Evolutionary conservation across 2,797 vertebrate genomes (phyloP).

Genomic region (Hemitrygon akajei): DNA sequence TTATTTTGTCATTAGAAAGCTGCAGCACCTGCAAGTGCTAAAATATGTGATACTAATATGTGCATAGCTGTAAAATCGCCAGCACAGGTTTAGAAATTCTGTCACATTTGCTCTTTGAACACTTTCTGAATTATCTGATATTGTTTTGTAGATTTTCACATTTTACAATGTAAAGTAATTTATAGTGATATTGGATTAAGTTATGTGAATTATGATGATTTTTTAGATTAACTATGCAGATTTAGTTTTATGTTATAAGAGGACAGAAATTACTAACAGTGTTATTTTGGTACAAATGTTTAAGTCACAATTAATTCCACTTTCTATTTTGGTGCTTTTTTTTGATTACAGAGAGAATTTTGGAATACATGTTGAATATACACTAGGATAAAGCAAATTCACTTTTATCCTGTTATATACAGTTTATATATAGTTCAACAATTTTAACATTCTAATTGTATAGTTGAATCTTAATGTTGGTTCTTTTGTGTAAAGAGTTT

Average conservation of each 20-base stretch:
- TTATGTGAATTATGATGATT: not conserved
- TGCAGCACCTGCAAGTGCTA: not conserved
- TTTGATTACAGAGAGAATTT: not conserved
- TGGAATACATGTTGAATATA: not conserved
- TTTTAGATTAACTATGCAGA: not conserved
- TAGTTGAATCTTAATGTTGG: not conserved
- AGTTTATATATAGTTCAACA: not conserved
- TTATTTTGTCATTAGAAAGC: not conserved
- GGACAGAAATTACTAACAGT: not conserved
- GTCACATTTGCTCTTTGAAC: no score
- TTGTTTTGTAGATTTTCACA: not conserved
- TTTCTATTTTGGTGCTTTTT: not conserved
- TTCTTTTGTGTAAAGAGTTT: slow-evolving; percentile 52
- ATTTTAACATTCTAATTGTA: not conserved
- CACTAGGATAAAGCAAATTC: not conserved
- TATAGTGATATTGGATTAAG: not conserved
- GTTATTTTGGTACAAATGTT: not conserved
- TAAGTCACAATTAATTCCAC: not conserved
- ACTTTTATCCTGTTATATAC: not conserved
- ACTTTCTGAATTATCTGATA: no score
- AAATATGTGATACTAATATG: not conserved
- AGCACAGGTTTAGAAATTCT: no score
- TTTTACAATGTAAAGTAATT: not conserved
- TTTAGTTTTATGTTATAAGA: not conserved
- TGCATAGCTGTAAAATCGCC: no score